Evolutionary conservation across 1,140 invertebrate species (phyloP), one percentile per base, ranked within the genome.

Genomic region (Ditylenchus dipsaci): DNA sequence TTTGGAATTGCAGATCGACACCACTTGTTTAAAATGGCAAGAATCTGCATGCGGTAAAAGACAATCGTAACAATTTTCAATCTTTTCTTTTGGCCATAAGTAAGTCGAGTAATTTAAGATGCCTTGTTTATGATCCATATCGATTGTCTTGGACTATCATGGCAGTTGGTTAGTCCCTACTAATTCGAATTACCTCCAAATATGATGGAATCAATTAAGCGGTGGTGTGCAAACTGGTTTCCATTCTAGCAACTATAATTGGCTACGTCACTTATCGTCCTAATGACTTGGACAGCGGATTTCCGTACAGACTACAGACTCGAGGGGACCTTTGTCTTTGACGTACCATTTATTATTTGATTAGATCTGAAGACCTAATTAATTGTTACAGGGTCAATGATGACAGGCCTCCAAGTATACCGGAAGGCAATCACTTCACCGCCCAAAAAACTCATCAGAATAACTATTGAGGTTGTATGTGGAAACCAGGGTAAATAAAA

Each of bases 231-330:
- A 82, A 82, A 71, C 67, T 82, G 19, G 77, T 81, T 9, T 76
- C 79, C 9, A 80, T 83, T 30, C 56, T 83, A n/a, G 78, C 81
- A 13, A 76, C 78, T 21, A 83, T 82, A 21, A 67, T 82, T 56
- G 80, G 80, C 11, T 83, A 83, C 58, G 73, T 82, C 65, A 82
- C 79, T 0, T 82, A 82, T 56, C 76, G 73, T 43, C 80, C 79
- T 15, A 78, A 71, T 26, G 79, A 82, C 63, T 47, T 78, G 43
- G 80, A 80, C 65, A 80, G 69, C 62, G 73, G 61, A 38, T 71
- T 64, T 82, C 74, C 15, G 71, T 81, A 38, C 61, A 72, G 49
- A 82, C 75, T 19, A 79, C 77, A 13, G 75, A 78, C 63, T 65
- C 57, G n/a, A 56, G 78, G 11, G 77, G 77, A 45, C 78, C 77